Evolutionary conservation across 1,140 invertebrate genomes (phyloP).

Genomic region (Arctopsyche grandis): DNA sequence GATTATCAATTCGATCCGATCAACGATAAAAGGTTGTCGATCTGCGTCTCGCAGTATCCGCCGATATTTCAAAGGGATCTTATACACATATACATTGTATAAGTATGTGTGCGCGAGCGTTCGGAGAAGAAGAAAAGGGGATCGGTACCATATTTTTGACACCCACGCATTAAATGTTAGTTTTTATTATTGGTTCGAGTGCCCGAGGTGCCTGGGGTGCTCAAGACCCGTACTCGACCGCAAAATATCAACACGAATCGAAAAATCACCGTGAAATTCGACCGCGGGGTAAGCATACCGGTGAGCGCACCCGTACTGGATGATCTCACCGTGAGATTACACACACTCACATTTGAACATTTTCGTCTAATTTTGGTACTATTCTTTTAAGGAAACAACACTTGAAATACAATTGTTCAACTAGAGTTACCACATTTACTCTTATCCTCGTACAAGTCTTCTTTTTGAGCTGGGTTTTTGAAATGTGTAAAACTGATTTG

Average conservation of each 20-base stretch:
- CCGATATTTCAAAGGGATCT: conserved; percentile 24
- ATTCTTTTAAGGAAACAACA: no score
- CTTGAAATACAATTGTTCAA: no score
- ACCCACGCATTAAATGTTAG: conserved; percentile 52
- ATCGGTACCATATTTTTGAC: conserved; percentile 53
- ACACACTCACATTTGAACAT: neutral
- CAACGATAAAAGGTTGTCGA: conserved; percentile 9
- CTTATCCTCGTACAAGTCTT: no score
- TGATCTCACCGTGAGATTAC: conserved; percentile 8
- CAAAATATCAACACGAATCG: conserved; percentile 6
- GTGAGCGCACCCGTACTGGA: neutral
- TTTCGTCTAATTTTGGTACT: neutral
- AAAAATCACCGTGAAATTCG: conserved; percentile 15
- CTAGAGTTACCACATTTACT: no score
- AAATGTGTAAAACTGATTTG: no score
- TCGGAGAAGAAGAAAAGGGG: conserved; percentile 38
- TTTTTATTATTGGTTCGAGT: conserved; percentile 48
- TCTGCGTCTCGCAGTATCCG: neutral
- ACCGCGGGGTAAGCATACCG: neutral
- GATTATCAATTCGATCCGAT: no score
- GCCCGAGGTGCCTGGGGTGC: no score
- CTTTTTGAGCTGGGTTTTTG: no score
- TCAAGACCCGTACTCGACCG: neutral
- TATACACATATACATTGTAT: neutral
- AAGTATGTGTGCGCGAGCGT: neutral